Base-by-base conservation (phyloP, 2,113 vertebrate genomes). In the Abramis brama region DNA sequence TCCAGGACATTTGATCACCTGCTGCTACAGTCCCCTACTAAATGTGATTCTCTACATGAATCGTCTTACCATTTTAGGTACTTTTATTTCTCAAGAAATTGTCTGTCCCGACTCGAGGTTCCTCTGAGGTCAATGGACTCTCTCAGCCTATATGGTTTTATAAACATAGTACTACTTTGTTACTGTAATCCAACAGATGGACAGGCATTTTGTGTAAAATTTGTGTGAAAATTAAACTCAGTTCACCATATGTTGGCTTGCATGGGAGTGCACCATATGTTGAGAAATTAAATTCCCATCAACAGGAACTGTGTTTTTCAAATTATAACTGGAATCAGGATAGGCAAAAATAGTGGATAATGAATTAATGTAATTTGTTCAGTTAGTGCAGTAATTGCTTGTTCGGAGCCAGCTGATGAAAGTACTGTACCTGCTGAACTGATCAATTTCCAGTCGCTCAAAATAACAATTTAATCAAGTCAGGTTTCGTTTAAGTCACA, bases 141-240 rank as follows among this genome's bases (percentile, higher is more conserved):
- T 43, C 39, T 8, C 1, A 66, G 12, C 86, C 70, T 87, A 88
- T 91, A 86, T 74, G 88, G 79, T 87, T 89, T 88, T 47, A 79
- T 39, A 59, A 79, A 68, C 68, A 66, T 89, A 79, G 81, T 89
- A 70, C 17, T 21, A 10, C 30, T 70, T 33, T 36, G 30, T 36
- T 79, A 36, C 86, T 66, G 75, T 86, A 88, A 90, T 87, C 81
- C 50, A 84, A 92, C 93, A 94, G 93, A 94, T 94, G 92, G 92
- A 89, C 86, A 30, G 62, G 81, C 70, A 86, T 88, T 90, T 84
- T 91, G 73, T 66, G 78, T 70, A 52, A 87, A 90, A 91, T 82
- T 79, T 85, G 88, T 89, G 88, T 90, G 59, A 87, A 85, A 91
- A 89, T 86, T 43, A 57, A 88, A 91, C 88, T 87, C 60, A 79